Base-by-base conservation (phyloP, 2,888 invertebrate genomes). In the Cacoxenus indagator region DNA sequence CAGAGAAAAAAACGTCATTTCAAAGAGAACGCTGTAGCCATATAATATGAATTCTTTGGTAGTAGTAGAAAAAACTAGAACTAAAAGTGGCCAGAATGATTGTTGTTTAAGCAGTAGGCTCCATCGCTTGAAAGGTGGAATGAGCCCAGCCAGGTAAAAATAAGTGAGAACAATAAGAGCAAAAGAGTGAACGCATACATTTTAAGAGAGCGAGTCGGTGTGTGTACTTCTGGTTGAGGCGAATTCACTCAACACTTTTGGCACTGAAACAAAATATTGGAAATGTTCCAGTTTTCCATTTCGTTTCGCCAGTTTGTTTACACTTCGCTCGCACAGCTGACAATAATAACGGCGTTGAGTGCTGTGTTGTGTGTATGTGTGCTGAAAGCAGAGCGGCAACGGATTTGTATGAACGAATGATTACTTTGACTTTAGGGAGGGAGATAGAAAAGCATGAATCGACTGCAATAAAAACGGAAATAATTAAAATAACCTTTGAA, bases 381-480 rank as follows among this genome's bases (percentile, higher is more conserved):
- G 17, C 37, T 37, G 14, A 37, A 29, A 14, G 17, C 29, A 29
- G 11, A 51, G 51, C 51, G 8, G 37, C 37, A 17, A 9, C 22
- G 51, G 1, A 51, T 51, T 48, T 48, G 46, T n/a, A 3, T n/a
- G n/a, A n/a, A n/a, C n/a, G n/a, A n/a, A n/a, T n/a, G n/a, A n/a
- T n/a, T n/a, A n/a, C n/a, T n/a, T n/a, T n/a, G n/a, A n/a, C n/a
- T n/a, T n/a, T n/a, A n/a, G n/a, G n/a, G n/a, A n/a, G n/a, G n/a
- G n/a, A n/a, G n/a, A n/a, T n/a, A n/a, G n/a, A n/a, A n/a, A n/a
- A n/a, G n/a, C n/a, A n/a, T n/a, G n/a, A n/a, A n/a, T n/a, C n/a
- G n/a, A n/a, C n/a, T n/a, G n/a, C n/a, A 69, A 71, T 51, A 69
- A 72, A 75, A 79, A 78, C 80, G 80, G 83, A 83, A 80, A 83